Conservation (phyloP, 2,113 vertebrate genomes). For the Atrichornis clamosus region DNA sequence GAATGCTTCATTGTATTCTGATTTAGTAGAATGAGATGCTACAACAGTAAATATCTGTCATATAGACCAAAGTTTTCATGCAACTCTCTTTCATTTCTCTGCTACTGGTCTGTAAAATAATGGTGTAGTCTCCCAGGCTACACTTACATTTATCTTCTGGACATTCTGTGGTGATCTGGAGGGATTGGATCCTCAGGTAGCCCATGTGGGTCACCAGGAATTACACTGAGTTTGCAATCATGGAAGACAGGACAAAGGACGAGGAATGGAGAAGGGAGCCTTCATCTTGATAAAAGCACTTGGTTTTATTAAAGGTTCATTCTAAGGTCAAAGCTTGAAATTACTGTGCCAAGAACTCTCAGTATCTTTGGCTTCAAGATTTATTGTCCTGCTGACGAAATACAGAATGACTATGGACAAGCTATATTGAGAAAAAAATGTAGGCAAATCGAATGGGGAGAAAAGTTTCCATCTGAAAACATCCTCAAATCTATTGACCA, state of each 20-base stretch:
- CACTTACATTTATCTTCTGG: not conserved
- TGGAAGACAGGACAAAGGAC: not conserved
- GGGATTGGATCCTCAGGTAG: not conserved
- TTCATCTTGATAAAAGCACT: not conserved
- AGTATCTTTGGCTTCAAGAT: not conserved
- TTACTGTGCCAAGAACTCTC: not conserved
- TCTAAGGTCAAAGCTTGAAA: not conserved
- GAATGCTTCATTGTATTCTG: not conserved
- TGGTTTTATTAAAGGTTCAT: not conserved
- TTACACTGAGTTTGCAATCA: not conserved
- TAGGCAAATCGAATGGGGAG: not conserved
- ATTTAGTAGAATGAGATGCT: not conserved
- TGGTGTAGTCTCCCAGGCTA: not conserved
- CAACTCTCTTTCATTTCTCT: not conserved
- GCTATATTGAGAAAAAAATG: not conserved
- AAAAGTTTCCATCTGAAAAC: not conserved
- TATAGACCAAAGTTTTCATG: not conserved
- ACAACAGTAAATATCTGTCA: not conserved
- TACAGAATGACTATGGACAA: not conserved
- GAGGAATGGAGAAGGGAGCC: not conserved
- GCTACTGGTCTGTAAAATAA: not conserved
- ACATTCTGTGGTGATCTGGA: not conserved
- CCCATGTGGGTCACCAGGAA: accelerated
- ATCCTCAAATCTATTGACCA: not conserved
- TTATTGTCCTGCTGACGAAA: not conserved